phyloP scores from a whole-genome alignment of 2,888 invertebrate genomes.

The Lissocephala sabroskyi region DNA sequence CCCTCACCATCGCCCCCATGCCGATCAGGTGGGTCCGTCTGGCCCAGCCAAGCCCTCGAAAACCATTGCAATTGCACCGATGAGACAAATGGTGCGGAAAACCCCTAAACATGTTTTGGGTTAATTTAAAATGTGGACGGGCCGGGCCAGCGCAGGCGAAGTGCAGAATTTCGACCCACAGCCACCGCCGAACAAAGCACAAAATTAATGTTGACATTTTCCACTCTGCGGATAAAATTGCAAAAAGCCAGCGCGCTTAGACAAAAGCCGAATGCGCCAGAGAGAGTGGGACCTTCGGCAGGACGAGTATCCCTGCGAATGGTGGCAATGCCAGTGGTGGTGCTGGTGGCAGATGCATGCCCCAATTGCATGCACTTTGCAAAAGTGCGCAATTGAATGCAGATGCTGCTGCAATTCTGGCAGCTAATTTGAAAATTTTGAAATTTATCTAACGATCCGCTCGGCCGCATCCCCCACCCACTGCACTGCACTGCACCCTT shows the following conservation, averaged over 20 bases:
- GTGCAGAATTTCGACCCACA: conserved; percentile 49
- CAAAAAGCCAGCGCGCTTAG: conserved; percentile 37
- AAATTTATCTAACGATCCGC: conserved; percentile 51
- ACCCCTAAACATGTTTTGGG: conserved; percentile 70
- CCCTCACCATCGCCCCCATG: too few relatives aligned
- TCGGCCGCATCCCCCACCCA: background rate
- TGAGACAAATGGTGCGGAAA: conserved; percentile 58
- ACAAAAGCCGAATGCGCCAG: conserved; percentile 39
- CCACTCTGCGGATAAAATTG: conserved; percentile 61
- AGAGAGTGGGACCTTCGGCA: conserved; percentile 24
- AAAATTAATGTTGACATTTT: conserved; percentile 69
- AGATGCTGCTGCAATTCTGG: conserved; percentile 53
- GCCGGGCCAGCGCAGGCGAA: too few relatives aligned
- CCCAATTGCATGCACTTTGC: conserved; percentile 21
- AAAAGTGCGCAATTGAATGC: conserved; percentile 51
- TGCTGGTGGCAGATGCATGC: conserved; percentile 14
- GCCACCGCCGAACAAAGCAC: conserved; percentile 65
- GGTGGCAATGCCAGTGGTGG: conserved; percentile 27
- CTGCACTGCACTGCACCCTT: too few relatives aligned
- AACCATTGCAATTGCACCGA: conserved; percentile 40
- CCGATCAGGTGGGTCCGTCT: too few relatives aligned
- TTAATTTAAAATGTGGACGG: conserved; percentile 70
- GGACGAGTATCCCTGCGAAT: conserved; percentile 21
- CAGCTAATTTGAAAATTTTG: conserved; percentile 46
- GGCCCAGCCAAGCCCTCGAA: too few relatives aligned